Evolutionary conservation across 2,888 invertebrate species (phyloP), one percentile per base, ranked within the genome.

Genomic region (Cheilosia scutellata): DNA sequence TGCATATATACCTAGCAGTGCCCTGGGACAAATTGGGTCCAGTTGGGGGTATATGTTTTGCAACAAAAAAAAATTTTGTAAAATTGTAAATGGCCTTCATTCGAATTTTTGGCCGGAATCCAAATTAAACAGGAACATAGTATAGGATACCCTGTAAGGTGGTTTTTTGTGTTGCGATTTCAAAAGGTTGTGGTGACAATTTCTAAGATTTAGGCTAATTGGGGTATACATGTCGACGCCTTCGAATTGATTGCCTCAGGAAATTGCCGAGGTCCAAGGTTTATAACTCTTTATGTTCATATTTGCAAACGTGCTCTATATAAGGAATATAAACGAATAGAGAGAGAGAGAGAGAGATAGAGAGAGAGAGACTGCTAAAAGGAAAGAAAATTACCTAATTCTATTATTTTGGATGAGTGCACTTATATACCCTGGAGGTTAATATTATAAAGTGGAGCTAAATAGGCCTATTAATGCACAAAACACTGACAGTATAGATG

Each of bases 81-180:
- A 27, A 29, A 57, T 9, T 29, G 65, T 40, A 71, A 70, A 31
- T 72, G 74, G 49, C 79, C 79, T 63, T 57, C 65, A 37, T 33
- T 51, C 9, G 13, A 11, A 57, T 11, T 65, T 20, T 65, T 79
- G 72, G 65, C 72, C 44, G 0, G 20, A 16, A 16, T 72, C 51
- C 79, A 79, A 72, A 65, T 51, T 51, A 51, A 65, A 65, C 65
- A 65, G n/a, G 57, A 16, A 62, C 27, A 53, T 77, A 47, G 16
- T 6, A 42, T 5, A 58, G 11, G 11, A 7, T 25, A 9, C 11
- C 25, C 0, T 49, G 20, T 49, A 49, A 29, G 31, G 37, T 29
- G 5, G 13, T 13, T 53, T 13, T 33, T 57, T 42, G 6, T 49
- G 9, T 27, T 51, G n/a, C 20, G 9, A 33, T n/a, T 25, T 44